Conservation (phyloP, 2,888 invertebrate species). For the Scelioninae gen. 2 region DNA sequence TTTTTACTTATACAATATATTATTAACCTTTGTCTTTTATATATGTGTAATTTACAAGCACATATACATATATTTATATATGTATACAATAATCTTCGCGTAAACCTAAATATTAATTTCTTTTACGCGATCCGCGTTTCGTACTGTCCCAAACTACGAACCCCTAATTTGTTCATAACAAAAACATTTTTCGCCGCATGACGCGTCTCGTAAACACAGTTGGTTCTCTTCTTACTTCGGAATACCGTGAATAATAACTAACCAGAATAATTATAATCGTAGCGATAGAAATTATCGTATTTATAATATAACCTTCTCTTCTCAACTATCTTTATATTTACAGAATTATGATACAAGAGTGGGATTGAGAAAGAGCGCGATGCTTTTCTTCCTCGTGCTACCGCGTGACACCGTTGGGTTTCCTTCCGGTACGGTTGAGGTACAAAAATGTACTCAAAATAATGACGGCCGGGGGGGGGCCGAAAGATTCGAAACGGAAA, state of each 20-base stretch:
- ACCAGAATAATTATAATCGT: constrained; percentile 63
- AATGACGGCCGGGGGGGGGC: too few species aligned
- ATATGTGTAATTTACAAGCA: constrained; percentile 59
- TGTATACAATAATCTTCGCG: constrained; percentile 57
- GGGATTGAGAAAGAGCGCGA: constrained; percentile 49
- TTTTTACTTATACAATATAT: constrained; percentile 55
- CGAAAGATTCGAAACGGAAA: too few species aligned
- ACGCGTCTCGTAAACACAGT: constrained; percentile 38
- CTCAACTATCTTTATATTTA: constrained; percentile 70
- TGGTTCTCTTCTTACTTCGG: constrained; percentile 11
- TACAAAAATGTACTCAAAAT: constrained; percentile 47
- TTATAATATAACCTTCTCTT: constrained; percentile 66
- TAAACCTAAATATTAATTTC: constrained; percentile 54
- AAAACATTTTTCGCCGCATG: constrained; percentile 47
- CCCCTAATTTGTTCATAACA: constrained; percentile 49
- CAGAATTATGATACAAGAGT: constrained; percentile 68
- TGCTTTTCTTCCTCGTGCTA: too few species aligned
- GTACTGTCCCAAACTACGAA: constrained; percentile 40
- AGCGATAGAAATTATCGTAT: constrained; percentile 64
- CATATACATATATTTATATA: constrained; percentile 54
- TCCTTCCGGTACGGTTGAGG: constrained; percentile 15
- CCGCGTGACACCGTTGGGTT: too few species aligned
- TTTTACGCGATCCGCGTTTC: constrained; percentile 19
- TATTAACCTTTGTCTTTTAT: constrained; percentile 51
- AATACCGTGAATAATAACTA: constrained; percentile 50